A percentile compares a stretch with the other conserved stretches of the same genome.
phyloP scores from a whole-genome alignment of 92 coral and sea anemone species.

The Paramuricea clavata region DNA sequence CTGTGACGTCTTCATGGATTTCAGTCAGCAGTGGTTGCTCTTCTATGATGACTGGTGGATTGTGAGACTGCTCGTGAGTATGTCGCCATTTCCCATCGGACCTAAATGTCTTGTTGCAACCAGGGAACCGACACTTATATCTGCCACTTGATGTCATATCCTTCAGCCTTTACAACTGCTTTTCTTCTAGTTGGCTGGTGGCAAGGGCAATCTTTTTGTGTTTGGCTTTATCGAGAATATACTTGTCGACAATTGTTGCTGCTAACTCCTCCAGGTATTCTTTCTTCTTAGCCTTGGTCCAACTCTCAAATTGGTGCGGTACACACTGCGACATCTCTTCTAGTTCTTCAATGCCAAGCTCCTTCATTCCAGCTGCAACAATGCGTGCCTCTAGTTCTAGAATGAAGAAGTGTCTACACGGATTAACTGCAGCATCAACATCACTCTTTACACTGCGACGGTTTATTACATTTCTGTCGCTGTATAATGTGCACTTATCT shows the following conservation, averaged over 20 bases:
- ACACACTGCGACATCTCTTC: constrained; percentile 22
- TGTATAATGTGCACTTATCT: constrained; percentile 19
- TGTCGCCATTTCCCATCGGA: constrained; percentile 11
- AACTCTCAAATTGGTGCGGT: constrained; percentile 36
- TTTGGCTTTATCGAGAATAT: constrained; percentile 40
- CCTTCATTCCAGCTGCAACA: constrained; percentile 23
- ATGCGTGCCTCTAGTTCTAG: neutral
- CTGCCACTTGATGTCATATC: constrained; percentile 28
- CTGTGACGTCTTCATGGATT: constrained; percentile 9
- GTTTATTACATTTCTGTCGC: neutral
- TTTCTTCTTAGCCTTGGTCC: constrained; percentile 65
- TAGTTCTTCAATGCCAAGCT: constrained; percentile 17
- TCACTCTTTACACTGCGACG: constrained; percentile 1
- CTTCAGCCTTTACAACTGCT: constrained; percentile 20
- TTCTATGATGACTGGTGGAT: constrained; percentile 7
- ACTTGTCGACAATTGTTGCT: constrained; percentile 25
- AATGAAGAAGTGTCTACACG: neutral
- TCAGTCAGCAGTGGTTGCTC: constrained; percentile 21
- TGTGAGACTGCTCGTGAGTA: constrained; percentile 8
- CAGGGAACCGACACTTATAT: constrained; percentile 10
- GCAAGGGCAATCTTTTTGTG: constrained; percentile 37
- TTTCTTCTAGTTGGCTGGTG: constrained; percentile 11
- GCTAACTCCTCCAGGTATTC: constrained; percentile 47
- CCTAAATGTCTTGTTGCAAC: neutral
- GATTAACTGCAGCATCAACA: constrained; percentile 7